These are phyloP conservation scores for Sympetrum striolatum DNA, from an alignment of 2,888 invertebrate species.

Conservation along the genomic window DNA sequence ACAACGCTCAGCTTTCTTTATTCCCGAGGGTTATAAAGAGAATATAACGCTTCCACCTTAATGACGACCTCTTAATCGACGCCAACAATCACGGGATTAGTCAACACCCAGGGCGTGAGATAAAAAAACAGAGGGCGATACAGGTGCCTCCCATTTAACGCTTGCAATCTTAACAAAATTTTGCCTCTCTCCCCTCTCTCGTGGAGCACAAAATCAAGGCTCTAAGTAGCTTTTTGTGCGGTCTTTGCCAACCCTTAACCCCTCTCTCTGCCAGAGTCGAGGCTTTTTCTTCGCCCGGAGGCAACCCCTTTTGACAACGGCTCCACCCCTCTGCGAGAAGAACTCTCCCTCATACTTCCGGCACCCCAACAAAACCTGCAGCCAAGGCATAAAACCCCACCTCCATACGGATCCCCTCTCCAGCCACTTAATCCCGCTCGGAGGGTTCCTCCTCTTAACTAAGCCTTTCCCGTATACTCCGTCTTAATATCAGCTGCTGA, in stretches of 20 bases:
- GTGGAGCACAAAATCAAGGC: not conserved
- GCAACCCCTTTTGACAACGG: slow-evolving; percentile 22
- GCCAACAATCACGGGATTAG: not conserved
- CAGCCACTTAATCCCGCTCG: not conserved
- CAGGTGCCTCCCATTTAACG: slow-evolving; percentile 1
- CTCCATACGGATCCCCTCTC: not conserved
- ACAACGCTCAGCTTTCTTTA: too few species aligned
- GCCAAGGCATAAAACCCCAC: not conserved
- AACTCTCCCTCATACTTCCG: not conserved
- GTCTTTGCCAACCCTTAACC: slow-evolving; percentile 3
- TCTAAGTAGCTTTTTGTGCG: slow-evolving; percentile 14
- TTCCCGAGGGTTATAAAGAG: too few species aligned
- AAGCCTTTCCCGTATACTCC: not conserved
- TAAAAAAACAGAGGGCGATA: not conserved
- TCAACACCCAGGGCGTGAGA: not conserved
- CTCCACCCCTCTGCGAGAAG: not conserved
- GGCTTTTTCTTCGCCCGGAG: slow-evolving; percentile 5
- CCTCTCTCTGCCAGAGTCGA: not conserved
- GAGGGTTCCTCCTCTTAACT: not conserved
- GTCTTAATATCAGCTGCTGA: not conserved
- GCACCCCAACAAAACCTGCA: not conserved
- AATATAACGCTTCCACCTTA: not conserved
- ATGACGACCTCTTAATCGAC: not conserved
- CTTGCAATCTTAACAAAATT: not conserved
- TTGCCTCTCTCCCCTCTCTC: not conserved